These are phyloP conservation scores for Sebastes steindachneri DNA, from an alignment of 2,797 vertebrate species.

Conservation along the genomic window DNA sequence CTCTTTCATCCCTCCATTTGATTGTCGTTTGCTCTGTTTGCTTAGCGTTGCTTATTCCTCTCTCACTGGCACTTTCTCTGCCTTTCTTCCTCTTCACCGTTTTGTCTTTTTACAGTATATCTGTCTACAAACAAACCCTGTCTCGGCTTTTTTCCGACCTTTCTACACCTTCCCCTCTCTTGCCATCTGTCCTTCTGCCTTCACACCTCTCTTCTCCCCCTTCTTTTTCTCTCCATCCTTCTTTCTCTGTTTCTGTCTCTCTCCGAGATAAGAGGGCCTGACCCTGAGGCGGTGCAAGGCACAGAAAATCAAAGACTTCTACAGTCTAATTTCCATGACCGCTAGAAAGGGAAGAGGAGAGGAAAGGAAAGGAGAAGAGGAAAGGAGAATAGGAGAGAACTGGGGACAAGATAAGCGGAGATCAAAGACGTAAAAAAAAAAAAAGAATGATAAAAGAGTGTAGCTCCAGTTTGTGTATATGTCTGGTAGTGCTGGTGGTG, in stretches of 20 bases:
- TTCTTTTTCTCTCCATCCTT: neutral
- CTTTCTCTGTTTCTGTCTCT: neutral
- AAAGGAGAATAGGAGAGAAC: constrained; percentile 4
- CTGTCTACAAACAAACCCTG: neutral
- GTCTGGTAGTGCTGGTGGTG: neutral
- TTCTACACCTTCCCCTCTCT: neutral
- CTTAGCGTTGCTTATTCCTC: constrained; percentile 1
- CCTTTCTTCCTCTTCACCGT: neutral
- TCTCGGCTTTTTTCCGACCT: neutral
- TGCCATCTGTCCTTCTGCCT: neutral
- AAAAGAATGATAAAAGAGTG: constrained; percentile 4
- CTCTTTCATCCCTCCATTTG: constrained; percentile 6
- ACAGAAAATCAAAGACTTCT: constrained; percentile 66
- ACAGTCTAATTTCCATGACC: constrained; percentile 66
- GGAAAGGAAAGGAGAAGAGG: neutral
- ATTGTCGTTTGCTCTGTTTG: constrained; percentile 5
- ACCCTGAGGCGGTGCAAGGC: constrained; percentile 58
- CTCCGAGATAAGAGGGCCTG: constrained; percentile 47
- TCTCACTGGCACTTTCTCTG: neutral
- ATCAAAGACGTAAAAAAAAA: constrained; percentile 38
- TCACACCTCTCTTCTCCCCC: constrained; percentile 2
- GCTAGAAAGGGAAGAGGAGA: constrained; percentile 49
- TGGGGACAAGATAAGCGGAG: constrained; percentile 37
- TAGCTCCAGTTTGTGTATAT: constrained; percentile 1
- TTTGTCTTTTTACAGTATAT: neutral